Evolutionary conservation across 2,888 invertebrate species (phyloP).

Genomic region (Drosophila peninsularis): DNA sequence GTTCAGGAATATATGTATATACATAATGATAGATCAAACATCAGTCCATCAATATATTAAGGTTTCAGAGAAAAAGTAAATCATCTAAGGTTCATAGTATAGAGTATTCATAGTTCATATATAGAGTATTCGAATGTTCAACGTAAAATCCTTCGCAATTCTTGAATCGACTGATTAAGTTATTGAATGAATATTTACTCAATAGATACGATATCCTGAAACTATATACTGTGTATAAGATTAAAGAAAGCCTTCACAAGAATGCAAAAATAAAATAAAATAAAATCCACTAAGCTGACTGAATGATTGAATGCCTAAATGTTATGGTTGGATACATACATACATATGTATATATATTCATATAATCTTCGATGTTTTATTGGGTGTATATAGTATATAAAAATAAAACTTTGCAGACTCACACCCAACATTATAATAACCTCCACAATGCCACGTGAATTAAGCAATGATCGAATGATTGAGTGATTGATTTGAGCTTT

Average conservation of each 20-base stretch:
- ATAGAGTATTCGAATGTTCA: too few relatives aligned
- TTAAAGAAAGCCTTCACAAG: not conserved
- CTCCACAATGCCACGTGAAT: not conserved
- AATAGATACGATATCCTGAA: not conserved
- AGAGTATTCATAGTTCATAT: too few relatives aligned
- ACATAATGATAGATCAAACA: too few relatives aligned
- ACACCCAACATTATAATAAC: not conserved
- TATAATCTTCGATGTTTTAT: not conserved
- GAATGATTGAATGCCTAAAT: not conserved
- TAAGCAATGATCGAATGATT: conserved; percentile 6
- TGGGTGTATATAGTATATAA: not conserved
- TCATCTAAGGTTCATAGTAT: too few relatives aligned
- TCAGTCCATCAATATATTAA: too few relatives aligned
- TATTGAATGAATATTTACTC: not conserved
- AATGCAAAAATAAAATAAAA: not conserved
- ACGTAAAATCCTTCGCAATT: too few relatives aligned
- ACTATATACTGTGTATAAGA: not conserved
- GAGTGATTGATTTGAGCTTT: conserved; percentile 2
- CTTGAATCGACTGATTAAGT: too few relatives aligned
- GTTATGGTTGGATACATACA: too few relatives aligned
- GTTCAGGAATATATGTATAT: too few relatives aligned
- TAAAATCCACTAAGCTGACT: not conserved
- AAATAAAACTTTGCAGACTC: not conserved
- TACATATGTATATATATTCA: not conserved
- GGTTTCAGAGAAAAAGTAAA: too few relatives aligned